Conservation (phyloP, 2,797 vertebrate species). For the Xerus rutilus region DNA sequence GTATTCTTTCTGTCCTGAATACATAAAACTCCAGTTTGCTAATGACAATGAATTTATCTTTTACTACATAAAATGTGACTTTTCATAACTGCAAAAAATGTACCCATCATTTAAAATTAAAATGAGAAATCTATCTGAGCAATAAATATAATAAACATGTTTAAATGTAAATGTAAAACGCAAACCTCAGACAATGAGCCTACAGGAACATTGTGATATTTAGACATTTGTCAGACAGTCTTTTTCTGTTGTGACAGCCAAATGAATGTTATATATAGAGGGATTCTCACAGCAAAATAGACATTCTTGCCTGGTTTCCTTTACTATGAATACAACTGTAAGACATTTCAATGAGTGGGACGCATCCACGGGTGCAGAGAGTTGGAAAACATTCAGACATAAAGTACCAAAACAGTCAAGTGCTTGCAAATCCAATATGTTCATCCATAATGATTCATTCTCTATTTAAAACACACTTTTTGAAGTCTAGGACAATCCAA, state of each 20-base stretch:
- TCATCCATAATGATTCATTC: slow-evolving; percentile 66
- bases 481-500: slow-evolving; percentile 44
- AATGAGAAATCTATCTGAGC: slow-evolving; percentile 70
- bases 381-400: slow-evolving; percentile 80
- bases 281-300: slow-evolving; percentile 64
- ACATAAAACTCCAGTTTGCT: slow-evolving; percentile 59
- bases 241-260: slow-evolving; percentile 81
- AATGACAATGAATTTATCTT: slow-evolving; percentile 71
- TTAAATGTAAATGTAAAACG: slow-evolving; percentile 81
- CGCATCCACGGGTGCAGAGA: slow-evolving; percentile 61
- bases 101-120: slow-evolving; percentile 77
- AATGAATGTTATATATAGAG: slow-evolving; percentile 76
- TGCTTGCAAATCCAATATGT: slow-evolving; percentile 72
- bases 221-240: slow-evolving; percentile 80
- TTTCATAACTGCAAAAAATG: slow-evolving; percentile 64
- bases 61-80: slow-evolving; percentile 70
- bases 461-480: slow-evolving; percentile 67
- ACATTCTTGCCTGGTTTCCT: slow-evolving; percentile 63
- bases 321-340: slow-evolving; percentile 75
- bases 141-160: slow-evolving; percentile 78
- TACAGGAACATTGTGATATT: slow-evolving; percentile 74
- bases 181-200: slow-evolving; percentile 74
- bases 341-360: slow-evolving; percentile 76
- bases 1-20: slow-evolving; percentile 43
- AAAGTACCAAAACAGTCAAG: slow-evolving; percentile 74